phyloP scores from a whole-genome alignment of 2,797 vertebrate species.

The Okamejei kenojei region DNA sequence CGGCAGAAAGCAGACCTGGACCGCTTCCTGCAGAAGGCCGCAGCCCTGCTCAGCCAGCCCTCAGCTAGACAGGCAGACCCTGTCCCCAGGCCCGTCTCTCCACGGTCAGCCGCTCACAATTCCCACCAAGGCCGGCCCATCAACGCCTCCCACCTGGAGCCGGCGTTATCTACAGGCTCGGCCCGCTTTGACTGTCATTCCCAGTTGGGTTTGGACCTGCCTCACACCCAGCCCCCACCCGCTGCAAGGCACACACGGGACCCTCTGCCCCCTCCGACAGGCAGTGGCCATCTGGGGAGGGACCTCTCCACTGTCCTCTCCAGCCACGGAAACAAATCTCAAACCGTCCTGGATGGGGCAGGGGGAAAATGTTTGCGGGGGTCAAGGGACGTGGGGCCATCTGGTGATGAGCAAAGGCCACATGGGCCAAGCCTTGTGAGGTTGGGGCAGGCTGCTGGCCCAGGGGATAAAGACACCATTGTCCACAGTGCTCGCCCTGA shows the following conservation, averaged over 20 bases:
- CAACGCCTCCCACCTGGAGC: background rate
- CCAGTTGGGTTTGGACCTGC: background rate
- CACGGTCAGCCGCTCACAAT: background rate
- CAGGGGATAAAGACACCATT: background rate
- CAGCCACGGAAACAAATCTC: background rate
- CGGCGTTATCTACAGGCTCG: background rate
- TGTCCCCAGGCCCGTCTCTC: background rate
- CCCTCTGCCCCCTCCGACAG: background rate
- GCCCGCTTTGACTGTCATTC: background rate
- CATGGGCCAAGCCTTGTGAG: no score
- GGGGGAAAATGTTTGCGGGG: background rate
- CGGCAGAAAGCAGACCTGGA: background rate
- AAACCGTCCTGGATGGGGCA: fast-evolving
- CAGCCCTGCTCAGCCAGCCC: background rate
- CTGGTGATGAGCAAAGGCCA: background rate
- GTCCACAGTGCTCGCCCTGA: background rate
- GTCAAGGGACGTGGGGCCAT: background rate
- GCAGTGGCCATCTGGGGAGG: no score
- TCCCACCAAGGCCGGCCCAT: background rate
- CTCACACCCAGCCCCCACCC: background rate
- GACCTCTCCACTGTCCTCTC: background rate
- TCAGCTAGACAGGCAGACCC: background rate
- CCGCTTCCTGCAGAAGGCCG: background rate
- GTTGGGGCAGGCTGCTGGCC: no score
- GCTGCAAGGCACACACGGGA: fast-evolving